Evolutionary conservation across 2,888 invertebrate genomes (phyloP).

Genomic region (Nemotelus pantherinus): DNA sequence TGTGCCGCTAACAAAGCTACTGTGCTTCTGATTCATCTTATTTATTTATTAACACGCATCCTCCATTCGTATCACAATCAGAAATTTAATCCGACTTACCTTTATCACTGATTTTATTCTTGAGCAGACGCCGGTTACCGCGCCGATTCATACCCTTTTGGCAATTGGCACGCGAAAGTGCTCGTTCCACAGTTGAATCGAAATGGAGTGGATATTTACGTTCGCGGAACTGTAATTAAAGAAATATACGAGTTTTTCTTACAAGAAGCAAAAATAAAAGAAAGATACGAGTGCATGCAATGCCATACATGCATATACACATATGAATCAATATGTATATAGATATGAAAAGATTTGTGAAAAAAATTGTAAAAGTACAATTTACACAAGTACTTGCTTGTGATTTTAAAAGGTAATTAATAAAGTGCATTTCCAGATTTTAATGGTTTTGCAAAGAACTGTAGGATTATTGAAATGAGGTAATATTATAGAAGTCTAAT

Average conservation of each 20-base stretch:
- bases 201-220: slow-evolving; percentile 65
- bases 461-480: too few species aligned
- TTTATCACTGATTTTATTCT: slow-evolving; percentile 62
- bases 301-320: too few species aligned
- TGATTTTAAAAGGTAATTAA: slow-evolving; percentile 29
- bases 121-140: slow-evolving; percentile 61
- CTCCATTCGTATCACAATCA: neutral
- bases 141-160: slow-evolving; percentile 61
- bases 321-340: too few species aligned
- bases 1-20: neutral
- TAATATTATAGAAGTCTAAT: too few species aligned
- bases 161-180: slow-evolving; percentile 63
- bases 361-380: neutral
- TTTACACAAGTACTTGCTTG: slow-evolving; percentile 2
- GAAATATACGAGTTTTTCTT: neutral
- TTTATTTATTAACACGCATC: slow-evolving; percentile 27
- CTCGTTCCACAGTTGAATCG: slow-evolving; percentile 62
- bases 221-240: slow-evolving; percentile 60
- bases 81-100: slow-evolving; percentile 53
- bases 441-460: slow-evolving; percentile 6
- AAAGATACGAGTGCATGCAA: too few species aligned
- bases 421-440: slow-evolving; percentile 15
- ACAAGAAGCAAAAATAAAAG: too few species aligned
- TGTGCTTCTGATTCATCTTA: neutral
- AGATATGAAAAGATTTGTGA: neutral